Base-by-base conservation (phyloP, 2,113 vertebrate genomes). In the Pristiophorus japonicus region DNA sequence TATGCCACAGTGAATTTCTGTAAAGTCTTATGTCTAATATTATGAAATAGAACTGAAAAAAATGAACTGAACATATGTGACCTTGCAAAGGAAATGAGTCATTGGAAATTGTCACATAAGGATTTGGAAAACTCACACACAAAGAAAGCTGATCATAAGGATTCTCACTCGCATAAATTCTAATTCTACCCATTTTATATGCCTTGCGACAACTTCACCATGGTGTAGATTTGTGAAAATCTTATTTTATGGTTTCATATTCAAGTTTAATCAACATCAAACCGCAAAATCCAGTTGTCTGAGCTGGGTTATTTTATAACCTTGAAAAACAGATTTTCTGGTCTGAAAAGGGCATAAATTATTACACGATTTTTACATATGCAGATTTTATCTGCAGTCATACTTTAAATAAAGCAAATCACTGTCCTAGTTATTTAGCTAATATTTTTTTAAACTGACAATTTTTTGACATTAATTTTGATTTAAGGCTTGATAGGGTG, bases 21-120 rank as follows among this genome's bases (percentile, higher is more conserved):
- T 38, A 87, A 51, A 63, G 88, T 91, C 34, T 63, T 63, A n/a
- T 24, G 20, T 1, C 34, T n/a, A 62, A 38, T 22, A 63, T 62
- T 55, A 18, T 42, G 20, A 63, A 63, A 91, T 63, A 91, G 88
- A 62, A 91, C 1, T 63, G 88, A 63, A 91, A 91, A 91, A 22
- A n/a, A 63, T 38, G 85, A 91, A 63, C 88, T 63, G 88, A 91
- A 63, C 88, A 91, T 91, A 91, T 38, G 88, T 91, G 88, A 63
- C 18, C 59, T 91, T 91, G 88, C 38, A 91, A 63, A 62, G 88
- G 88, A 91, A 90, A 91, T 91, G 88, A 91, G 88, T 91, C 55
- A 91, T n/a, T 91, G 88, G 87, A 91, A 90, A 91, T 91, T 38
- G 88, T 91, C 88, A 91, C 62, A 7, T 62, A 91, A 91, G 38